Evolutionary conservation across 1,140 invertebrate species (phyloP).

Genomic region (Cherax destructor): DNA sequence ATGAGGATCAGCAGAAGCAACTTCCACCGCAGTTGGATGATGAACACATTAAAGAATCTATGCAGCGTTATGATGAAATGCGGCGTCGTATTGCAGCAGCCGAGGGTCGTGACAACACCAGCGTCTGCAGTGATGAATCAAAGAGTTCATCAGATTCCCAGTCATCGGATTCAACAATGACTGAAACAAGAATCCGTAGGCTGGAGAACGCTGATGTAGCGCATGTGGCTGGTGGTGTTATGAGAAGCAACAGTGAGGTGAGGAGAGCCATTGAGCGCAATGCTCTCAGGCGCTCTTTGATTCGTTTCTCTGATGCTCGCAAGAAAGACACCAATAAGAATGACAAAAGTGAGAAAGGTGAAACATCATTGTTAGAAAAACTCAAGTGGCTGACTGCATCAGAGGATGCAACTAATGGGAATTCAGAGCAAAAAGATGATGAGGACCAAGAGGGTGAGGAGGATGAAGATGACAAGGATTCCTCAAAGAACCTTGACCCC

Average conservation of each 20-base stretch:
- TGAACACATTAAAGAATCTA: constrained; percentile 70
- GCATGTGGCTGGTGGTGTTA: constrained; percentile 67
- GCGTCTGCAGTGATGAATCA: constrained; percentile 65
- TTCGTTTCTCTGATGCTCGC: constrained; percentile 77
- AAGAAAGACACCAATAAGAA: constrained; percentile 72
- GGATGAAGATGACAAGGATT: constrained; percentile 20
- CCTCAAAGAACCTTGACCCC: constrained; percentile 4
- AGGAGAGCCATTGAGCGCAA: constrained; percentile 82
- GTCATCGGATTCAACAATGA: constrained; percentile 68
- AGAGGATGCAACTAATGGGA: constrained; percentile 69
- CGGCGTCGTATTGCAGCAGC: constrained; percentile 68
- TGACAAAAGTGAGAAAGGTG: constrained; percentile 69
- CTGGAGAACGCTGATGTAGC: constrained; percentile 69
- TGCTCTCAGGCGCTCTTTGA: constrained; percentile 82
- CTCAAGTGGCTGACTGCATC: constrained; percentile 69
- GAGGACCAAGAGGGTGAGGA: constrained; percentile 40
- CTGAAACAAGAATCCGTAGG: constrained; percentile 67
- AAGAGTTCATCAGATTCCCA: constrained; percentile 65
- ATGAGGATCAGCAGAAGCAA: constrained; percentile 45
- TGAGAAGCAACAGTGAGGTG: constrained; percentile 71
- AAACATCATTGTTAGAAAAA: constrained; percentile 68
- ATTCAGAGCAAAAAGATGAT: constrained; percentile 54
- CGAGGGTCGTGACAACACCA: constrained; percentile 67
- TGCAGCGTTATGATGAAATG: constrained; percentile 71
- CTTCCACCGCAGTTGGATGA: constrained; percentile 68